Base-by-base conservation (phyloP, 2,797 vertebrate genomes). In the Chloroceryle inda region DNA sequence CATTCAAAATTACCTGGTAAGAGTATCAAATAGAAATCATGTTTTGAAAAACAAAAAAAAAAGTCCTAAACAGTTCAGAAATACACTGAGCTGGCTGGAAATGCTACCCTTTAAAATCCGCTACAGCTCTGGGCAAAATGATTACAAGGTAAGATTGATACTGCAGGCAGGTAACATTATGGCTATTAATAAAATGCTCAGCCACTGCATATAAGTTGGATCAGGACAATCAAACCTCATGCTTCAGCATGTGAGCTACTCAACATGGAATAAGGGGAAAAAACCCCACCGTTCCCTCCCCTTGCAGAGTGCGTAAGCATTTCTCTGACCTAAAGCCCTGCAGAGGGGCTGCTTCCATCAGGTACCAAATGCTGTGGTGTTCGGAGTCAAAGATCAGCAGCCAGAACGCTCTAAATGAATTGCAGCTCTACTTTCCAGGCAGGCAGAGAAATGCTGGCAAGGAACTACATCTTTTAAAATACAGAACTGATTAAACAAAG, bases 1-100 rank as follows among this genome's bases (percentile, higher is more conserved):
- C 98, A 98, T 81, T 98, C 98, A 96, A 98, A 98, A 96, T 97
- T 98, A 95, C 98, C 98, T 98, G 95, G 83, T 68, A 74, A 67
- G 67, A 42, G 81, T 87, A 50, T 67, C 35, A 88, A 78, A 92
- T 0, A 73, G 73, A 94, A 93, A 72, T 38, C 31, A 45, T 10
- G 14, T 93, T 83, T 94, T 45, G 62, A 68, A 66, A 62, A 38
- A 38, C 11, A 38, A 27, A 38, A 20, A 29, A 50, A 37, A 31
- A 31, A 50, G 11, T 33, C 61, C 50, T 94, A 1, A 68, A 91
- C 52, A 55, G 67, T 79, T 83, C 85, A 69, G 79, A 93, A 93
- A 47, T 21, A 50, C 75, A 67, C 50, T 67, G 75, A 20, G 47
- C 16, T 17, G 31, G 42, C 92, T 76, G 22, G 56, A 93, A 94